Base-by-base conservation (phyloP, 2,888 invertebrate genomes). In the Lordiphosa andalusiaca region DNA sequence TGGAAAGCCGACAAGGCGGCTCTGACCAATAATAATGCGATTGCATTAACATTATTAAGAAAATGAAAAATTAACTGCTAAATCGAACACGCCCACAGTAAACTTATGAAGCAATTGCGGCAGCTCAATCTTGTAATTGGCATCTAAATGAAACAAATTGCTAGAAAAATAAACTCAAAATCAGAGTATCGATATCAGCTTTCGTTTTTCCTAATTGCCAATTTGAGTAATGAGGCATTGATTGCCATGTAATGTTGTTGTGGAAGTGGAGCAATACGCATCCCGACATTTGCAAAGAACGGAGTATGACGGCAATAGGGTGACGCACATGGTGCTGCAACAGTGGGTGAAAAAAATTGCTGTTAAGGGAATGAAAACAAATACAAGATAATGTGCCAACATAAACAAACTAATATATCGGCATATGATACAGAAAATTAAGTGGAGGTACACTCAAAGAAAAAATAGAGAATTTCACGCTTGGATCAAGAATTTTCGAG, bases 191-290 rank as follows among this genome's bases (percentile, higher is more conserved):
- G 51, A 55, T 47, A 56, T 52, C 25, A 35, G 53, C 49, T 68
- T 58, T 69, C 61, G 56, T 42, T 59, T 62, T 62, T 40, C 61
- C 50, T 59, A 66, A 74, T 65, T 69, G 60, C 33, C 75, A 74
- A 72, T 72, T 73, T 69, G 41, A 50, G 60, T 65, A 62, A 71
- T 67, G 61, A 66, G 51, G 33, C 51, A 53, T 36, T 71, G 56
- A 63, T 71, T 69, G 55, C 41, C 51, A 23, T 54, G 68, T 47
- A 71, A 71, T 74, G 71, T 53, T 51, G 25, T 40, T 47, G 55
- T 9, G 39, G 36, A 75, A 73, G 47, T 80, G 59, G 54, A 48
- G 63, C 63, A 75, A 50, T 65, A 38, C 50, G 44, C 30, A 30
- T 30, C 30, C 40, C 38, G 35, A 40, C 37, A 58, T 30, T 30